Base-by-base conservation (phyloP, 2,888 invertebrate genomes). In the Calliopum simillimum region DNA sequence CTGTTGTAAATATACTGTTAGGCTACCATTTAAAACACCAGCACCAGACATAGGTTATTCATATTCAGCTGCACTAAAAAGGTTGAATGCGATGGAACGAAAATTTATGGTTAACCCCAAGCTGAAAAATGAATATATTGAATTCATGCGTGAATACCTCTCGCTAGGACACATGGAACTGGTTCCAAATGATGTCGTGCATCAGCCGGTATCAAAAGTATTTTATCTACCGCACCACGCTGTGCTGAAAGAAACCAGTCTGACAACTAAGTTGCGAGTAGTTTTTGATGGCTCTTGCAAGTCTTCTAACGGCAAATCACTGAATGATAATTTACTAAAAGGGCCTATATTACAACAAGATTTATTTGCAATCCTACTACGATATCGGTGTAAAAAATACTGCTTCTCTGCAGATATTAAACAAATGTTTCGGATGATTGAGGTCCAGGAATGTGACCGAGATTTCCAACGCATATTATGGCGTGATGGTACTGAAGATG, bases 341-440 rank as follows among this genome's bases (percentile, higher is more conserved):
- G 71, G 71, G 2, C 73, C 58, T 46, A 55, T 46, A 12, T 49
- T 71, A 61, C 71, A 71, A 23, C 67, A 67, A 49, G 73, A 71
- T 23, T 62, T 66, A 12, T 12, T 73, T 5, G 64, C 43, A 4
- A 63, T 69, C 5, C 55, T 67, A 43, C 65, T 66, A 25, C 59
- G 62, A 41, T 71, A 43, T n/a, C n/a, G n/a, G n/a, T n/a, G n/a
- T n/a, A n/a, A n/a, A n/a, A n/a, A n/a, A n/a, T n/a, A n/a, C n/a
- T 69, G 21, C 66, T 14, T 69, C 19, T 62, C 69, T 41, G 70
- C 67, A 3, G 70, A 72, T 43, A 68, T 70, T 1, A 64, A 72
- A 43, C 67, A 72, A 47, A 72, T 72, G 72, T 72, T 70, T 68
- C 61, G 58, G 8, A 70, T 70, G 66, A 59, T 59, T 59, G 59